Base-by-base conservation (phyloP, 2,113 vertebrate genomes). In the Oreochromis spilurus region DNA sequence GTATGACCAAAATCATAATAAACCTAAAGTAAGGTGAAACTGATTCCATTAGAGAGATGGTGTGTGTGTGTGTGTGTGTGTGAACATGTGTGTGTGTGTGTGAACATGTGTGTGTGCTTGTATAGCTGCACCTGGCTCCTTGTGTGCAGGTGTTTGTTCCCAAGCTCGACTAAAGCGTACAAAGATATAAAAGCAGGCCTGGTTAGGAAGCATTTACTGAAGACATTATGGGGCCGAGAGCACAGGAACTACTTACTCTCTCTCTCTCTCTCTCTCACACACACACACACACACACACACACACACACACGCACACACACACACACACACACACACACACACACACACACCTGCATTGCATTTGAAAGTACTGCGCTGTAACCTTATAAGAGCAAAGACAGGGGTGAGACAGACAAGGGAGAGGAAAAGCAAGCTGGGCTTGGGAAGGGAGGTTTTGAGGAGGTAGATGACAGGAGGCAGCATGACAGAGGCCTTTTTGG, bases 301-400 rank as follows among this genome's bases (percentile, higher is more conserved):
- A 40, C 40, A 4, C 45, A 8, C 45, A 50, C 29, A 4, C 26
- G 4, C 26, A 29, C 34, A 7, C 50, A 19, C 48, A 19, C 50
- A 67, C 45, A 34, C 75, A 29, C 65, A n/a, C 57, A 82, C 62
- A 31, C 31, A 72, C 55, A 38, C n/a, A 55, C 55, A 43, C 58
- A 87, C 80, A 83, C 57, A 62, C 19, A 79, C 31, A 40, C 31
- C 34, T 52, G 34, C 72, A 83, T 12, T 3, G 43, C 45, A 87
- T 84, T 67, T 84, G 40, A 87, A 81, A 52, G 55, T 84, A 78
- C 50, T 83, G 81, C 82, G 78, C 36, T 89, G 93, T 93, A 93
- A 95, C 93, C 86, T 92, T 93, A 94, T 93, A 93, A 94, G 90
- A 88, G 43, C 86, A 92, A 81, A 93, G 82, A 86, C 14, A 13